Conservation (phyloP, 2,113 vertebrate genomes). For the Silurus glanis region DNA sequence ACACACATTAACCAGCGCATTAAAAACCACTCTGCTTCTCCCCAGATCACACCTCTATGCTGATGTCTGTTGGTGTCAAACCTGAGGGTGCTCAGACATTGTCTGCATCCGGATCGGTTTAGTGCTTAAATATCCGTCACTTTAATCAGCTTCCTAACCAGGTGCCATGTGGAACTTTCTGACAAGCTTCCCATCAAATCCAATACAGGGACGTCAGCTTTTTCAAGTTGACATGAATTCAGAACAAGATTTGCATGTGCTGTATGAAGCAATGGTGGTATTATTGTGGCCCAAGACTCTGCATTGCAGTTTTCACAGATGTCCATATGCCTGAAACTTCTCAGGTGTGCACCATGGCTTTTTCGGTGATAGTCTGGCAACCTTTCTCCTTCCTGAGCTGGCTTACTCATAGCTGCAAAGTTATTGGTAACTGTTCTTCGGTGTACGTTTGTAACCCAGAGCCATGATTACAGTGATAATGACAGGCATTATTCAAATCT, state of each 20-base stretch:
- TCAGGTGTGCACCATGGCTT: too few relatives aligned
- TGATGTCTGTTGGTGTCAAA: not conserved
- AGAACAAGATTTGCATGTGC: too few relatives aligned
- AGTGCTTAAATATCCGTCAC: not conserved
- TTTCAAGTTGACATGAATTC: not conserved
- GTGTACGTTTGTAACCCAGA: not conserved
- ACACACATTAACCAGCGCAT: not conserved
- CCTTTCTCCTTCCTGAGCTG: not conserved
- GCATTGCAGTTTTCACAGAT: not conserved
- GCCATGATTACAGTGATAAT: not conserved
- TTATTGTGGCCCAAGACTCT: not conserved
- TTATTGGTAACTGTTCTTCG: too few relatives aligned
- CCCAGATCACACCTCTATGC: not conserved
- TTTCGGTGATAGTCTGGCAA: not conserved
- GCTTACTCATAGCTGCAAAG: not conserved
- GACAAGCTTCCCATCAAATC: not conserved
- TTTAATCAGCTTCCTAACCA: not conserved
- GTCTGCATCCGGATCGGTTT: not conserved
- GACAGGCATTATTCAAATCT: not conserved
- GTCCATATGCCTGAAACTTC: not conserved
- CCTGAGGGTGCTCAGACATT: not conserved
- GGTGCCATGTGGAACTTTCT: not conserved
- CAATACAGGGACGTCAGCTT: not conserved
- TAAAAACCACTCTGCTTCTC: not conserved
- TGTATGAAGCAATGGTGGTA: not conserved